Evolutionary conservation across 2,888 invertebrate species (phyloP).

Genomic region (Xestia xanthographa): DNA sequence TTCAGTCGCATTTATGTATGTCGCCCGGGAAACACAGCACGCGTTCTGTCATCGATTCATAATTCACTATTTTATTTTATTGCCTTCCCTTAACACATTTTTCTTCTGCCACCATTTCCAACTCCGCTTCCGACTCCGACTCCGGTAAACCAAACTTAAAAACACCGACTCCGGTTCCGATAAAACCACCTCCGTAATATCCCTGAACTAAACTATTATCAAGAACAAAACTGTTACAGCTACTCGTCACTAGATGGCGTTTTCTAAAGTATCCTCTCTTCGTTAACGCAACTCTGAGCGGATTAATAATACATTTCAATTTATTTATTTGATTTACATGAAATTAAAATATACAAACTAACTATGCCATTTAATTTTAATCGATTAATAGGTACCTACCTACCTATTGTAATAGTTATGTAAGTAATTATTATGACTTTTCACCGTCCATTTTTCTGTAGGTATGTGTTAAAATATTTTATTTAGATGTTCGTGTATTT

Average conservation of each 20-base stretch:
- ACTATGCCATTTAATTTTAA: neutral
- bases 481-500: slow-evolving; percentile 3
- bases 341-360: neutral
- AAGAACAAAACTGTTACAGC: neutral
- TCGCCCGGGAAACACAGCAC: too few species aligned
- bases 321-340: neutral
- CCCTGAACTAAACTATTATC: too few species aligned
- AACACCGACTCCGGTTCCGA: too few species aligned
- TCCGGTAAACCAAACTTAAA: too few species aligned
- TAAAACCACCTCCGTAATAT: too few species aligned
- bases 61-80: too few species aligned
- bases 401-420: neutral
- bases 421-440: neutral
- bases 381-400: neutral
- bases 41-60: too few species aligned
- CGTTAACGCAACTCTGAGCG: neutral
- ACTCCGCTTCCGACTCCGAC: too few species aligned
- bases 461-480: neutral
- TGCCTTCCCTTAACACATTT: too few species aligned
- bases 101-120: too few species aligned
- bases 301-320: neutral
- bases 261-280: too few species aligned
- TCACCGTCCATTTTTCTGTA: neutral
- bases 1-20: too few species aligned
- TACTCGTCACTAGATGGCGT: slow-evolving; percentile 41